Evolutionary conservation across 2,888 invertebrate genomes (phyloP).

Genomic region (Baronia brevicornis): DNA sequence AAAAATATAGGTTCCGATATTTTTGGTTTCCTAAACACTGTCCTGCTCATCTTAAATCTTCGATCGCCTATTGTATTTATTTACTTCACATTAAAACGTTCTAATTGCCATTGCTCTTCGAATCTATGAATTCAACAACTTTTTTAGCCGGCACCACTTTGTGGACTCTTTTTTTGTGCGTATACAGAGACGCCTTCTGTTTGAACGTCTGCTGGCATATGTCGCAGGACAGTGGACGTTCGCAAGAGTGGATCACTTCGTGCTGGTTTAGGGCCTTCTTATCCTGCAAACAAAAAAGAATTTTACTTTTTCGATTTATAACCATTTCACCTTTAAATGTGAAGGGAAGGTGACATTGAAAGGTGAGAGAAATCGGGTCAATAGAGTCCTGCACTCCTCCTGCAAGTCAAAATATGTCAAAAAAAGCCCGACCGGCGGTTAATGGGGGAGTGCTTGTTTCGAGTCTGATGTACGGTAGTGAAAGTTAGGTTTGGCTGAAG

Average conservation of each 20-base stretch:
- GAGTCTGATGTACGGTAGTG: no score
- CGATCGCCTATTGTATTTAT: no score
- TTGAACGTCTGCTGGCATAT: conserved; percentile 64
- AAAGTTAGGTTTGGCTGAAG: no score
- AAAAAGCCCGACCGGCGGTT: no score
- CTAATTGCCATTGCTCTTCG: conserved; percentile 10
- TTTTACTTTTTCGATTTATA: background rate
- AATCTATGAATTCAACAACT: conserved; percentile 49
- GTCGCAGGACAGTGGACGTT: conserved; percentile 54
- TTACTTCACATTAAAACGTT: background rate
- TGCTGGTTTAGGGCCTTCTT: conserved; percentile 59
- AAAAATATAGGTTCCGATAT: no score
- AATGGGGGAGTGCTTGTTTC: no score
- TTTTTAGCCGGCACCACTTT: conserved; percentile 49
- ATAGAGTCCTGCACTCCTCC: no score
- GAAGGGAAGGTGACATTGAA: conserved; percentile 41
- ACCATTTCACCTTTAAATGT: background rate
- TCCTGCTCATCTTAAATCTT: no score
- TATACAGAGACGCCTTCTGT: conserved; percentile 63
- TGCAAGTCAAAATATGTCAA: no score
- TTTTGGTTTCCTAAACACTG: no score
- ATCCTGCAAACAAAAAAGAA: conserved; percentile 36
- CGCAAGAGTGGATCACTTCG: conserved; percentile 58
- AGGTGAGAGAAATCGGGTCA: no score
- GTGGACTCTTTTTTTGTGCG: conserved; percentile 58